phyloP scores from a whole-genome alignment of 2,113 vertebrate species.

The Mungos mungo region DNA sequence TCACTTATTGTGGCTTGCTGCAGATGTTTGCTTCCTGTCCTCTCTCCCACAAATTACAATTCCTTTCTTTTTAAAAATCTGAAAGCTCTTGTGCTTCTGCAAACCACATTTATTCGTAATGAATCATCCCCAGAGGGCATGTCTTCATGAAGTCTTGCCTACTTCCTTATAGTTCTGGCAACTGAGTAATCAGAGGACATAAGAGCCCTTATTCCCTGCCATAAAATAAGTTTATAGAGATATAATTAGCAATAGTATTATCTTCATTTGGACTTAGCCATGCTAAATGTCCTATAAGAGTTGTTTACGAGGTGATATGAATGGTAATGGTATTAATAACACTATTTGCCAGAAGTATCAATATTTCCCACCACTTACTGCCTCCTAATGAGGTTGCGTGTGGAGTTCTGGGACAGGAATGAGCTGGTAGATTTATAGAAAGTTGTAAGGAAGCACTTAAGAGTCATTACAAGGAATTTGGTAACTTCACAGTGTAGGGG shows the following conservation, averaged over 20 bases:
- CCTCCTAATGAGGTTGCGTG: conserved; percentile 50
- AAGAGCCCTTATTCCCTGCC: conserved; percentile 49
- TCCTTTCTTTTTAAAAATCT: conserved; percentile 29
- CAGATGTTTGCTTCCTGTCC: background rate
- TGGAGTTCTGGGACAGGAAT: conserved; percentile 11
- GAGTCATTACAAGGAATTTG: conserved; percentile 45
- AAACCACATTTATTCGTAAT: conserved; percentile 14
- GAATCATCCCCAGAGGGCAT: conserved; percentile 54
- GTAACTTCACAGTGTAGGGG: background rate
- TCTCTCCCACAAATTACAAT: background rate
- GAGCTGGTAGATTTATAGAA: conserved; percentile 59
- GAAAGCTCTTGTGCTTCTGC: conserved; percentile 10
- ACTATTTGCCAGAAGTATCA: conserved; percentile 56
- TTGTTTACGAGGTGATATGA: background rate
- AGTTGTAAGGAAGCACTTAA: conserved; percentile 50
- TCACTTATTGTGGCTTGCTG: background rate
- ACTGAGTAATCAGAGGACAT: conserved; percentile 43
- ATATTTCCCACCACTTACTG: conserved; percentile 48
- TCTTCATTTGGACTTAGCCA: conserved; percentile 65
- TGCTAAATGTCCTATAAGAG: conserved; percentile 62
- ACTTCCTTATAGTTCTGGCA: conserved; percentile 58
- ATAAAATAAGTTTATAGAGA: conserved; percentile 71
- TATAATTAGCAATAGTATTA: conserved; percentile 61
- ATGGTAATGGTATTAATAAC: conserved; percentile 74
- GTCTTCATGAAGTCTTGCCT: conserved; percentile 37